Base-by-base conservation (phyloP, 2,888 invertebrate genomes). In the Gnatocerus cornutus region DNA sequence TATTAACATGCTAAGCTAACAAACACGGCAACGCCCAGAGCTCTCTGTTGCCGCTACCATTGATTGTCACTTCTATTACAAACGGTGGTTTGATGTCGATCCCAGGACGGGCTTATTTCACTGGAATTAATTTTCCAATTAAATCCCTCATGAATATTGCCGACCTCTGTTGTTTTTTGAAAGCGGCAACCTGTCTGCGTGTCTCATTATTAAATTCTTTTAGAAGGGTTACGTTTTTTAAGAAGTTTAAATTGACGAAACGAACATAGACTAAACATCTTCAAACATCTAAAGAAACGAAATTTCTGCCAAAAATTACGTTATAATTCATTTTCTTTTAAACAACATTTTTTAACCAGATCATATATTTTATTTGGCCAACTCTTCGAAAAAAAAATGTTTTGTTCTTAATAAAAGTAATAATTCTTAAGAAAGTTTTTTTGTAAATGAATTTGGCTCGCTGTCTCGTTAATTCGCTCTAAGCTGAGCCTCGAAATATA, bases 1-100 rank as follows among this genome's bases (percentile, higher is more conserved):
- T 59, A 65, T 69, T 69, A 69, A 69, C 69, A 65, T 61, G 65
- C 69, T 69, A 69, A 69, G 52, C 65, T 69, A 69, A 69, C 67
- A 58, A 67, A 46, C 65, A 71, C 43, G 67, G 56, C 67, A 62
- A 62, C 62, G 66, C 70, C 62, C 67, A 63, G 52, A 21, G 65
- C 30, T 55, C 43, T 21, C 5, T 30, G 14, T 37, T 41, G 43
- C 52, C 37, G 53, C 64, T 29, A 39, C 43, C 46, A 53, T 37
- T 39, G 52, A 63, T 63, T 63, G 53, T 14, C 55, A 41, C 9
- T 30, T 43, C 37, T 55, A 21, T 16, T 55, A 16, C 39, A 39
- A 37, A 14, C 48, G 48, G 12, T 27, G 48, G 48, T 50, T 29
- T 16, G 14, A 16, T 56, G 56, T 56, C 12, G 41, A n/a, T 29